Evolutionary conservation across 2,113 vertebrate species (phyloP).

Genomic region (Notarius lentiginosus): DNA sequence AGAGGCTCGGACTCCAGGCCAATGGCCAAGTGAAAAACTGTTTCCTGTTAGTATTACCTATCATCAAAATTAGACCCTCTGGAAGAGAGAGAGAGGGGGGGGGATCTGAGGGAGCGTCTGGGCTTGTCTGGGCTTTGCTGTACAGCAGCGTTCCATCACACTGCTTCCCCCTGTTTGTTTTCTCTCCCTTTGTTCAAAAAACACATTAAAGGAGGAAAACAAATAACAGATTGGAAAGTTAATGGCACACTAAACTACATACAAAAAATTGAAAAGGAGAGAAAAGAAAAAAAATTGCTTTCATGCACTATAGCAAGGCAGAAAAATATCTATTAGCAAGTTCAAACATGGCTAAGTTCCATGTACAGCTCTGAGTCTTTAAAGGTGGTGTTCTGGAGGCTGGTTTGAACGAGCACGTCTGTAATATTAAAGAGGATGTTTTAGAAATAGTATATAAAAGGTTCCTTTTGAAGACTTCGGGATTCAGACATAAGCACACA

Average conservation of each 20-base stretch:
- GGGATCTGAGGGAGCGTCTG: constrained; percentile 13
- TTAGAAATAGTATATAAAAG: constrained; percentile 42
- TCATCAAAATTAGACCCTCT: neutral
- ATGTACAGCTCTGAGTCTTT: constrained; percentile 40
- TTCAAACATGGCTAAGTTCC: constrained; percentile 52
- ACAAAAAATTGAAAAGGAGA: neutral
- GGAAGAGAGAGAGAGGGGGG: neutral
- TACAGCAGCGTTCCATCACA: constrained; percentile 29
- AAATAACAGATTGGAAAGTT: constrained; percentile 57
- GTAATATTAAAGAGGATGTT: constrained; percentile 50
- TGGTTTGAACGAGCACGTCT: constrained; percentile 49
- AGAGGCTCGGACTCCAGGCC: neutral
- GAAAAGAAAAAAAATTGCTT: neutral
- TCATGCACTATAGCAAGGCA: neutral
- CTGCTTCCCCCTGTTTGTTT: constrained; percentile 43
- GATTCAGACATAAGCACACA: constrained; percentile 36
- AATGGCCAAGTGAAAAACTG: neutral
- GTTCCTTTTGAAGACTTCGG: constrained; percentile 52
- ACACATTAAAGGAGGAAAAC: constrained; percentile 51
- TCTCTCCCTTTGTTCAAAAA: constrained; percentile 49
- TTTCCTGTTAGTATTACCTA: constrained; percentile 7
- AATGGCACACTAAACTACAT: constrained; percentile 29
- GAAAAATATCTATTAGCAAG: constrained; percentile 47
- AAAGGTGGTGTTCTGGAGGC: constrained; percentile 47
- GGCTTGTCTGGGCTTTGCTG: constrained; percentile 47